Evolutionary conservation across 2,888 invertebrate genomes (phyloP), one percentile per base, ranked within the genome.

Genomic region (Colletes collaris): DNA sequence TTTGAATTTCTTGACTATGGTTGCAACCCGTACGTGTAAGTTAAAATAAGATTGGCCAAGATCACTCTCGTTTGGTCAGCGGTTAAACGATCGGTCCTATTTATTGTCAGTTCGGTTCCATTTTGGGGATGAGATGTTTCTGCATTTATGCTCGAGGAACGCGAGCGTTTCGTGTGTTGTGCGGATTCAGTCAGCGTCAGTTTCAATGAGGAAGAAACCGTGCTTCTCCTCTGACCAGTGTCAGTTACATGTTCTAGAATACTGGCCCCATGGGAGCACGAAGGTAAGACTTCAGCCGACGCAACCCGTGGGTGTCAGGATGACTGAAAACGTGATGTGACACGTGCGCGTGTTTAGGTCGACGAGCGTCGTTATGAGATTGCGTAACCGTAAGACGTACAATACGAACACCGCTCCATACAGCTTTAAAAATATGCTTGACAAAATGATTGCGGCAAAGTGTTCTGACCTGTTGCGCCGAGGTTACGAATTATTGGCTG

Each of bases 161-260:
- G 85, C 81, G 68, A 83, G 82, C 82, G 66, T 76, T 82, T 69
- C 76, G 70, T 72, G 77, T 65, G 81, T 69, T 67, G 62, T 76
- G 62, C 55, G 56, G 82, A 81, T 81, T 85, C 83, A 87, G 84
- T 87, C 83, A 82, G 89, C 87, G 91, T 91, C 92, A 88, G 86
- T 80, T 92, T 88, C 91, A 91, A 92, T 92, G 91, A 91, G 88
- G 84, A 84, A 83, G 87, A 82, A 83, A 86, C 79, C 79, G 69
- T 80, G 78, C 86, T 88, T 87, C 81, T 87, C 84, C 87, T 89
- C 87, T 89, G 88, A 85, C 88, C 89, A 88, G 88, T 90, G 91
- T 91, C 92, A 91, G 92, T 90, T 91, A 88, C 85, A 87, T 85
- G 85, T 90, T 87, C 89, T 88, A 87, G 88, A 90, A 90, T 90